Evolutionary conservation across 1,140 invertebrate genomes (phyloP), one percentile per base, ranked within the genome.

Genomic region (Leucophenga varia): DNA sequence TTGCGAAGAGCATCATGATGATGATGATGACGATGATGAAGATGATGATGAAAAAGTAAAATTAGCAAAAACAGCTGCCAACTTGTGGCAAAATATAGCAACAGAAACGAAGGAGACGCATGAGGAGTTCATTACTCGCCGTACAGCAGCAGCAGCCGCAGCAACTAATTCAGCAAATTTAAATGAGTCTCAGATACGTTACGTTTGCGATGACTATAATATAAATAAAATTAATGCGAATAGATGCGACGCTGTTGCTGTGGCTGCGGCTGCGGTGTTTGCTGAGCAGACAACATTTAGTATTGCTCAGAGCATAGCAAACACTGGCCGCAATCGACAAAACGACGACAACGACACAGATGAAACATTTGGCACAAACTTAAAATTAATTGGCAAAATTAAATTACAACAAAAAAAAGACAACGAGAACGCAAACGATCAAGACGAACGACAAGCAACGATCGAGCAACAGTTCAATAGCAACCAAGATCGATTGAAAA

Each of bases 51-150:
- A 20, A 49, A 16, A 41, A 68, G 57, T 67, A 67, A 67, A 67
- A 67, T 67, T 67, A 67, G 63, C 63, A 57, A 59, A 67, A 67
- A 67, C 63, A 67, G 63, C 63, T 67, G 63, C 63, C 19, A 36
- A 25, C 5, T 25, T 25, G 57, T 63, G 63, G 59, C 56, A 46
- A 54, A 46, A 54, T 54, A 45, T 54, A 39, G 57, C 47, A n/a
- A n/a, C n/a, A n/a, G n/a, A n/a, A n/a, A n/a, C n/a, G n/a, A n/a
- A n/a, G n/a, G n/a, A n/a, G n/a, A n/a, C n/a, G n/a, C n/a, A n/a
- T n/a, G n/a, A n/a, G n/a, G n/a, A n/a, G n/a, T n/a, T n/a, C 12
- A 48, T 47, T 54, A 54, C 51, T 59, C 53, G 47, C 43, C 54
- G 58, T 55, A 61, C 63, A n/a, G n/a, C n/a, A n/a, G n/a, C n/a